Evolutionary conservation across 2,888 invertebrate species (phyloP).

Genomic region (Drosophila siamana): DNA sequence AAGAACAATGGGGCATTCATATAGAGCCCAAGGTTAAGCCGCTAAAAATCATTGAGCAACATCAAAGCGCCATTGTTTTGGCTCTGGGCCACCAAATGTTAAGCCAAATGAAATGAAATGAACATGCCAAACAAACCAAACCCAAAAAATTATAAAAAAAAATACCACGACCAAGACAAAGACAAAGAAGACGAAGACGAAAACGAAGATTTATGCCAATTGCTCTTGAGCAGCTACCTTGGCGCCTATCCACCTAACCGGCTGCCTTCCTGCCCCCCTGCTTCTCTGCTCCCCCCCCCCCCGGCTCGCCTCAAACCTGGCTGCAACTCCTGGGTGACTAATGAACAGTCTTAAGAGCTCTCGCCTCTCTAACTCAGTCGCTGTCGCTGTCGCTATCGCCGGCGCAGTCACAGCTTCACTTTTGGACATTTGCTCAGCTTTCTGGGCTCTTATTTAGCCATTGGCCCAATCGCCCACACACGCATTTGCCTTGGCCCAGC

Average conservation of each 20-base stretch:
- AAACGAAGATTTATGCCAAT: conserved; percentile 77
- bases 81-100: conserved; percentile 51
- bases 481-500: conserved; percentile 11
- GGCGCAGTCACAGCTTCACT: conserved; percentile 10
- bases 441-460: conserved; percentile 61
- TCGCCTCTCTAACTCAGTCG: conserved; percentile 8
- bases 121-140: conserved; percentile 22
- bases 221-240: conserved; percentile 72
- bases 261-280: conserved; percentile 3
- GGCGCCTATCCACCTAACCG: conserved; percentile 19
- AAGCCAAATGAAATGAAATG: conserved; percentile 65
- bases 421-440: conserved; percentile 15
- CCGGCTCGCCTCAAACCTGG: not conserved
- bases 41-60: conserved; percentile 78
- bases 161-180: not conserved
- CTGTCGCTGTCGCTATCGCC: conserved; percentile 4
- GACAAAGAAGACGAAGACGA: conserved; percentile 27
- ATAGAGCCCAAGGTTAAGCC: conserved; percentile 71
- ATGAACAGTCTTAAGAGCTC: conserved; percentile 66
- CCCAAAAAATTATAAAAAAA: not conserved
- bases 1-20: conserved; percentile 73
- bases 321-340: conserved; percentile 60
- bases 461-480: conserved; percentile 44
- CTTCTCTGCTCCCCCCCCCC: no score
- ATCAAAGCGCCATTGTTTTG: conserved; percentile 73